Conservation (phyloP, 1,140 invertebrate species). For the Saccostrea cuccullata region DNA sequence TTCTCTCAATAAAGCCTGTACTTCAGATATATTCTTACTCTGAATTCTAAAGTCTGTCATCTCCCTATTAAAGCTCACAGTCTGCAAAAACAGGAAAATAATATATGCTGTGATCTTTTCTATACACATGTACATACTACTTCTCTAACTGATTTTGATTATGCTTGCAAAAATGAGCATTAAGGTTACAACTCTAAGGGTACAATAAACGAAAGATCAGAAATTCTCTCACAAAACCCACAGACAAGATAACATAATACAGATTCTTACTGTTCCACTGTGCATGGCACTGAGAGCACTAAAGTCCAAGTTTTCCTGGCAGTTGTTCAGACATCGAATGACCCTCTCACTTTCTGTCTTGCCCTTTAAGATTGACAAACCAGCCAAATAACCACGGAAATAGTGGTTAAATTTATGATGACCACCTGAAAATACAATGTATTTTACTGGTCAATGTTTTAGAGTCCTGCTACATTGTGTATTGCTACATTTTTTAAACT, state of each 20-base stretch:
- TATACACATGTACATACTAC: neutral
- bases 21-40: slow-evolving; percentile 92
- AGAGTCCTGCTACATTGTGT: too few relatives aligned
- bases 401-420: slow-evolving; percentile 92
- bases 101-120: neutral
- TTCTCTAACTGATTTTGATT: neutral
- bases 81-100: slow-evolving; percentile 80
- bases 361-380: slow-evolving; percentile 89
- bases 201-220: too few relatives aligned
- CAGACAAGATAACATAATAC: too few relatives aligned
- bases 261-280: slow-evolving; percentile 80
- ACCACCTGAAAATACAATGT: slow-evolving; percentile 81
- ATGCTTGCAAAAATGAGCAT: neutral
- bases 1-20: slow-evolving; percentile 91
- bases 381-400: slow-evolving; percentile 92
- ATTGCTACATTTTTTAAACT: too few relatives aligned
- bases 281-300: slow-evolving; percentile 88
- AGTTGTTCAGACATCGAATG: slow-evolving; percentile 90
- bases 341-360: slow-evolving; percentile 89
- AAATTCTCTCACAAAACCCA: too few relatives aligned
- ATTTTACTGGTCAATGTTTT: too few relatives aligned
- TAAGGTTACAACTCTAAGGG: too few relatives aligned
- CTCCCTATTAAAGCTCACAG: slow-evolving; percentile 78
- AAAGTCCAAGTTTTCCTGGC: slow-evolving; percentile 90
- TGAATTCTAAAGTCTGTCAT: slow-evolving; percentile 94